Conservation (phyloP, 2,888 invertebrate species). For the Euplagia quadripunctaria region DNA sequence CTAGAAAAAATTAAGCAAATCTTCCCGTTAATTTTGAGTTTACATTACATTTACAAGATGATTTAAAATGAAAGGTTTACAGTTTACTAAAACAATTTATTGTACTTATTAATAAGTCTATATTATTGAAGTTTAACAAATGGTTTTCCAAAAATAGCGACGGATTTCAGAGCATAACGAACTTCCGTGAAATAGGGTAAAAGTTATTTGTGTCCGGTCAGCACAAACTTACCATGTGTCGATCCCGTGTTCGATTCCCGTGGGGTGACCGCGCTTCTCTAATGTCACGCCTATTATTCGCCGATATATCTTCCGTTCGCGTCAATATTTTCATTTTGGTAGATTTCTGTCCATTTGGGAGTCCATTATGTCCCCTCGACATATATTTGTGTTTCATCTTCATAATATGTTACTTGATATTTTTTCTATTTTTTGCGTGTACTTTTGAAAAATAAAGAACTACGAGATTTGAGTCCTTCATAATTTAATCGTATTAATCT, state of each 20-base stretch:
- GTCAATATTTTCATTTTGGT: slow-evolving; percentile 82
- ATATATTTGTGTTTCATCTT: slow-evolving; percentile 38
- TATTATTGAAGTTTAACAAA: slow-evolving; percentile 3
- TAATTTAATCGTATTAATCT: no score
- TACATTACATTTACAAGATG: no score
- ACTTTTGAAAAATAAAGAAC: background rate
- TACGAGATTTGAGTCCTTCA: no score
- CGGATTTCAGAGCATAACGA: slow-evolving; percentile 69
- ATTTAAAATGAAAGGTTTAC: no score
- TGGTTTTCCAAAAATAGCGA: slow-evolving; percentile 39
- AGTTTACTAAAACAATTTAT: no score
- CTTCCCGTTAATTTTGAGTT: background rate
- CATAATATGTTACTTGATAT: slow-evolving; percentile 33
- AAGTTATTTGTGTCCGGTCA: slow-evolving; percentile 76
- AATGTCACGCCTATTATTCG: slow-evolving; percentile 86
- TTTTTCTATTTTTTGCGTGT: background rate
- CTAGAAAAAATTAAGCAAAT: background rate
- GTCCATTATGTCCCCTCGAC: slow-evolving; percentile 64
- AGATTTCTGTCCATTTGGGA: slow-evolving; percentile 73
- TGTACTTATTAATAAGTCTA: background rate
- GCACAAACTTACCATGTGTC: slow-evolving; percentile 77
- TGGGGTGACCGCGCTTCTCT: slow-evolving; percentile 71
- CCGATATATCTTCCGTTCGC: slow-evolving; percentile 82
- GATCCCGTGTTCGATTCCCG: slow-evolving; percentile 78
- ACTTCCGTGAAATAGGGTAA: slow-evolving; percentile 85